Conservation (phyloP, 2,797 vertebrate species). For the Chanos chanos region DNA sequence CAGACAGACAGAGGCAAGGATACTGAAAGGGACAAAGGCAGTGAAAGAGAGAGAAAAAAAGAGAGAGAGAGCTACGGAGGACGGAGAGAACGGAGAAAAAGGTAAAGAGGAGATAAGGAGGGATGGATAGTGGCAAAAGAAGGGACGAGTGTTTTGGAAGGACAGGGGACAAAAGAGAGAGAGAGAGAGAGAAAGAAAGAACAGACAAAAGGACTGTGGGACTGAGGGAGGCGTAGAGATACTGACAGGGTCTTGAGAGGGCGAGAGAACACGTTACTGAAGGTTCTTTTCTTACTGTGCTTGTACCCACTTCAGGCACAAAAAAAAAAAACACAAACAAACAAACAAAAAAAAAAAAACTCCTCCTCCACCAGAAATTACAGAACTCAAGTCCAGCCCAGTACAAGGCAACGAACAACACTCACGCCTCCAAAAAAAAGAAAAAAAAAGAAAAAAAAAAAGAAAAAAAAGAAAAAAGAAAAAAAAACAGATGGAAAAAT, state of each 20-base stretch:
- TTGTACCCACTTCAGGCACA: too few species aligned
- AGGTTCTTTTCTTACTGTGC: too few species aligned
- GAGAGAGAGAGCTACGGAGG: slow-evolving; percentile 11
- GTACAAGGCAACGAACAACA: neutral
- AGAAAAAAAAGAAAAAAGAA: too few species aligned
- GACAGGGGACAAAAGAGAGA: neutral
- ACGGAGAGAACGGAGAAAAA: slow-evolving; percentile 17
- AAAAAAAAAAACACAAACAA: slow-evolving; percentile 1
- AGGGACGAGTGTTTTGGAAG: too few species aligned
- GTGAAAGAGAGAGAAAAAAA: slow-evolving; percentile 35
- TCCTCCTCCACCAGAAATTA: too few species aligned
- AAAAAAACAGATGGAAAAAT: too few species aligned
- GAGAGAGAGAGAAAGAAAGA: neutral
- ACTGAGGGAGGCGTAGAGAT: neutral
- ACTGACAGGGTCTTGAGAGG: neutral
- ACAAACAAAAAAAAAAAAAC: neutral
- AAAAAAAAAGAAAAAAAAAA: too few species aligned
- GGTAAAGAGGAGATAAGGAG: slow-evolving; percentile 23
- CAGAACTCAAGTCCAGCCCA: neutral
- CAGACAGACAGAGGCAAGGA: too few species aligned
- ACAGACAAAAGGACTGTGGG: slow-evolving; percentile 14
- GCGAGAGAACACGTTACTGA: slow-evolving; percentile 1
- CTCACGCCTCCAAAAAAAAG: too few species aligned
- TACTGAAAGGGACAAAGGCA: too few species aligned
- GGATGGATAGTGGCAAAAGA: slow-evolving; percentile 27